A percentile compares a stretch with the other conserved stretches of the same genome.
These are phyloP conservation scores for human DNA, from an alignment of 2,113 vertebrate genomes.

Conservation along the genomic window GRCh38 chrY:18313001-18313500, in stretches of 20 bases:
- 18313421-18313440: conserved; percentile 45
- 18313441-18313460: conserved; percentile 23
- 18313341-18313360: conserved; percentile 60
- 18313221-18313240: background rate
- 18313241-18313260: conserved; percentile 33
- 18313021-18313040: too few species aligned
- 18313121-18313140: background rate
- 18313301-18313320: conserved; percentile 63
- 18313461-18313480: conserved; percentile 34
- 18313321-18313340: conserved; percentile 59
- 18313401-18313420: conserved; percentile 56
- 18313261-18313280: background rate
- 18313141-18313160: background rate
- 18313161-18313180: conserved; percentile 63
- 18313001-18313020: background rate
- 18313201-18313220: background rate
- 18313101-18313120: background rate
- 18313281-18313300: conserved; percentile 22
- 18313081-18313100: background rate
- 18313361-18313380: conserved; percentile 61
- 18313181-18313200: conserved; percentile 53
- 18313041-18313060: background rate
- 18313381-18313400: conserved; percentile 55
- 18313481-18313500: background rate
- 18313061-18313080: background rate